Percentiles rank a stretch among this genome's conserved stretches.
phyloP scores from a whole-genome alignment of 2,888 invertebrate species.

The Patella depressa region DNA sequence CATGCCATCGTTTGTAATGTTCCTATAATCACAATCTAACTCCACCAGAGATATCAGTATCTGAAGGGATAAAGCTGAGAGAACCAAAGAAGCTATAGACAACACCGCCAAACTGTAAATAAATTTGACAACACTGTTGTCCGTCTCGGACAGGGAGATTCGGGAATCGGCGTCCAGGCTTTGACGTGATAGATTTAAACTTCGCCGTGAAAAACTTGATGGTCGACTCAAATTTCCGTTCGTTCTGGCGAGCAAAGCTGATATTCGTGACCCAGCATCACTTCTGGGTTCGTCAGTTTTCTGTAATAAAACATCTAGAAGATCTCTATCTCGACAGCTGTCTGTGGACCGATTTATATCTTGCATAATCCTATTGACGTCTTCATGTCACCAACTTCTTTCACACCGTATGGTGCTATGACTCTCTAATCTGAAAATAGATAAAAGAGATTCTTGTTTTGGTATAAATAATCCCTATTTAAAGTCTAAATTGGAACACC shows the following conservation, averaged over 20 bases:
- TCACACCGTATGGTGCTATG: no score
- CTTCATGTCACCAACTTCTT: no score
- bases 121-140: conserved; percentile 16
- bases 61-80: conserved; percentile 81
- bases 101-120: conserved; percentile 81
- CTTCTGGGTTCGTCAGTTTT: conserved; percentile 48
- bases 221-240: conserved; percentile 51
- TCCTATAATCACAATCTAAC: conserved; percentile 1
- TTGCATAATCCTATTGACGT: conserved; percentile 27
- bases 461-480: no score
- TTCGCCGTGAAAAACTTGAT: conserved; percentile 32
- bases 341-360: conserved; percentile 48
- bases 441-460: no score
- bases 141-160: conserved; percentile 25
- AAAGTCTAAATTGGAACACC: no score
- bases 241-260: conserved; percentile 38
- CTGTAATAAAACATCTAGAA: conserved; percentile 59
- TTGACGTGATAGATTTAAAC: conserved; percentile 37
- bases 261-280: conserved; percentile 45
- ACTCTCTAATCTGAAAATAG: no score
- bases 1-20: conserved; percentile 21
- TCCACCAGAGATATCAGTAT: conserved; percentile 85
- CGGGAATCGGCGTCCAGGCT: conserved; percentile 36
- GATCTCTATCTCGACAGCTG: conserved; percentile 53
- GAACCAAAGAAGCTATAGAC: conserved; percentile 86